Percentiles rank a stretch among this genome's conserved stretches.
phyloP scores from a whole-genome alignment of 35 echinoderm and acorn worm species.

The Strongylocentrotus purpuratus region DNA sequence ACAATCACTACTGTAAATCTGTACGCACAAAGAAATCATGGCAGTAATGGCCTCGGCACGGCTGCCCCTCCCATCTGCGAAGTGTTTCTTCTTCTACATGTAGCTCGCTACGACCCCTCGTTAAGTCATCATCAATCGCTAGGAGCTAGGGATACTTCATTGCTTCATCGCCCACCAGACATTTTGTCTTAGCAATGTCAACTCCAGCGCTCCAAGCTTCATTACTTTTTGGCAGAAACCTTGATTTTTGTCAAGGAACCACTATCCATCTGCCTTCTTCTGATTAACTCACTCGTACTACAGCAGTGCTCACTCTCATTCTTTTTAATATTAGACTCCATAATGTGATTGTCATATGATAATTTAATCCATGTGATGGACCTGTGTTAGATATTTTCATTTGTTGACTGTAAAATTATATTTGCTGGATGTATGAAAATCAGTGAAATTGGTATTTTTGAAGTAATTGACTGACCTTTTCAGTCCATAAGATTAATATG shows the following conservation, averaged over 20 bases:
- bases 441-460: no score
- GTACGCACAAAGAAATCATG: neutral
- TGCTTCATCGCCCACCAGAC: neutral
- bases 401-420: no score
- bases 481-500: no score
- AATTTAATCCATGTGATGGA: neutral
- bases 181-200: conserved; percentile 14
- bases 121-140: neutral
- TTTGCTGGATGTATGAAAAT: no score
- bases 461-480: no score
- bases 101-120: neutral
- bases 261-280: neutral
- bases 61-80: neutral
- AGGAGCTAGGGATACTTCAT: neutral
- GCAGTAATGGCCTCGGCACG: neutral
- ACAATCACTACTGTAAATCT: neutral
- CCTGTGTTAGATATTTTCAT: no score
- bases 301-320: neutral
- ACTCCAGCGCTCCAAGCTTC: conserved; percentile 3
- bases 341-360: neutral
- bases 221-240: neutral
- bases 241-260: neutral
- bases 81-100: neutral
- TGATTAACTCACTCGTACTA: neutral
- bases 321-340: neutral